phyloP scores from a whole-genome alignment of 2,113 vertebrate species.

The Leptosomus discolor region DNA sequence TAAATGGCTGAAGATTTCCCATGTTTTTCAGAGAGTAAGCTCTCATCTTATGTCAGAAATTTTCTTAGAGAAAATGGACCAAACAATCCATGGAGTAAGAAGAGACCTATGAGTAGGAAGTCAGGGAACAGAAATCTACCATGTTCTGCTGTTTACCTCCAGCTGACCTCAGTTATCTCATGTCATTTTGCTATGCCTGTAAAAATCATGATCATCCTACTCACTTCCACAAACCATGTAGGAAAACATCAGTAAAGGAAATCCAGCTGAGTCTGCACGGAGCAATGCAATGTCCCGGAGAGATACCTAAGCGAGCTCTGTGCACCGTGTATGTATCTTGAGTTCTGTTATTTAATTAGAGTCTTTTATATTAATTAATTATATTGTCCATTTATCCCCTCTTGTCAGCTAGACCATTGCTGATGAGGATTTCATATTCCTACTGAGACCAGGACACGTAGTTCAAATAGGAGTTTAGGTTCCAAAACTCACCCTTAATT shows the following conservation, averaged over 20 bases:
- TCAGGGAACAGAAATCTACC: not conserved
- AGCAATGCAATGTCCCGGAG: not conserved
- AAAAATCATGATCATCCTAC: not conserved
- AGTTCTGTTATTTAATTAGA: not conserved
- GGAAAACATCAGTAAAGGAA: conserved; percentile 20
- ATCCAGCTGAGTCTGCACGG: not conserved
- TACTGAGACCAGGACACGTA: not conserved
- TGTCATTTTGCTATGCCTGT: not conserved
- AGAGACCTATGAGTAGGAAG: not conserved
- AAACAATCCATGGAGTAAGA: not conserved
- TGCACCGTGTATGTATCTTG: not conserved
- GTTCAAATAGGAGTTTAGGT: not conserved
- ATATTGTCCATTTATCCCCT: not conserved
- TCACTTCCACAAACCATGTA: not conserved
- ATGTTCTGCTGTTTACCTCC: not conserved
- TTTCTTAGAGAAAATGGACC: not conserved
- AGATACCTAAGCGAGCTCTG: not conserved
- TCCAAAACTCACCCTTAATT: not conserved
- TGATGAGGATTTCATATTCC: not conserved
- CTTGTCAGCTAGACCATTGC: not conserved
- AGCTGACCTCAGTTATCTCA: not conserved
- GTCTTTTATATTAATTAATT: not conserved
- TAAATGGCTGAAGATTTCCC: not conserved
- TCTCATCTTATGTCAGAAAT: not conserved
- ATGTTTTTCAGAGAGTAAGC: not conserved